These are phyloP conservation scores for Drosophila anceps DNA, from an alignment of 2,888 invertebrate genomes.

Conservation along the genomic window DNA sequence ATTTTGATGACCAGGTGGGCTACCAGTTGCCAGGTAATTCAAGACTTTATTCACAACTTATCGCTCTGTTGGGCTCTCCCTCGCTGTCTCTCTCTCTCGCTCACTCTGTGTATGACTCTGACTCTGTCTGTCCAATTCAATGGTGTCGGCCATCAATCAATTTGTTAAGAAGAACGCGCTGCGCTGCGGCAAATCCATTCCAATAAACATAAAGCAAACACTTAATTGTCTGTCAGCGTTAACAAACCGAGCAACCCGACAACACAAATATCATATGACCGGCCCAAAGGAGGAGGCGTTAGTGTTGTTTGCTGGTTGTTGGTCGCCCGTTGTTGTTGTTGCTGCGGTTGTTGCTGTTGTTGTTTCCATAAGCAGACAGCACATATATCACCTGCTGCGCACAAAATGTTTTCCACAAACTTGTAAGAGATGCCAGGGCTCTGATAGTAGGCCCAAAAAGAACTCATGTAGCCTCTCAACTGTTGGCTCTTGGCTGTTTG, in stretches of 20 bases:
- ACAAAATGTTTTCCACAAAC: conserved; percentile 80
- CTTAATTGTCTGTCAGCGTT: conserved; percentile 82
- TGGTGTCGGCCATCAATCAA: conserved; percentile 76
- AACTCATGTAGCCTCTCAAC: conserved; percentile 56
- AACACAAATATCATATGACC: conserved; percentile 81
- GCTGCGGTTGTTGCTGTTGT: conserved; percentile 37
- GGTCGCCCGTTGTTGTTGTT: conserved; percentile 31
- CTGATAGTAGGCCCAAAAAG: conserved; percentile 65
- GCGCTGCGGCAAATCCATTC: conserved; percentile 71
- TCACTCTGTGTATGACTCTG: background rate
- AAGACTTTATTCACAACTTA: conserved; percentile 58
- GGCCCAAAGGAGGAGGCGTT: conserved; percentile 51
- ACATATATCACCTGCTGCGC: conserved; percentile 81
- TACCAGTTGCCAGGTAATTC: conserved; percentile 59
- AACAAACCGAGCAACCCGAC: conserved; percentile 78
- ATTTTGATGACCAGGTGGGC: conserved; percentile 64
- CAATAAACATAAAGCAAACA: conserved; percentile 82
- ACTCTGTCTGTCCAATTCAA: conserved; percentile 13
- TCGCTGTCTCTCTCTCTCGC: background rate
- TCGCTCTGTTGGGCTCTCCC: conserved; percentile 2
- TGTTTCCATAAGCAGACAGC: conserved; percentile 67
- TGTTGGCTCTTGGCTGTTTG: conserved; percentile 15
- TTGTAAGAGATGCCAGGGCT: conserved; percentile 76
- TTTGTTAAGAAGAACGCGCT: conserved; percentile 70
- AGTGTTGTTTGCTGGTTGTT: conserved; percentile 44